These are phyloP conservation scores for Proctacanthus coquilletti DNA, from an alignment of 1,140 invertebrate genomes.

Conservation along the genomic window DNA sequence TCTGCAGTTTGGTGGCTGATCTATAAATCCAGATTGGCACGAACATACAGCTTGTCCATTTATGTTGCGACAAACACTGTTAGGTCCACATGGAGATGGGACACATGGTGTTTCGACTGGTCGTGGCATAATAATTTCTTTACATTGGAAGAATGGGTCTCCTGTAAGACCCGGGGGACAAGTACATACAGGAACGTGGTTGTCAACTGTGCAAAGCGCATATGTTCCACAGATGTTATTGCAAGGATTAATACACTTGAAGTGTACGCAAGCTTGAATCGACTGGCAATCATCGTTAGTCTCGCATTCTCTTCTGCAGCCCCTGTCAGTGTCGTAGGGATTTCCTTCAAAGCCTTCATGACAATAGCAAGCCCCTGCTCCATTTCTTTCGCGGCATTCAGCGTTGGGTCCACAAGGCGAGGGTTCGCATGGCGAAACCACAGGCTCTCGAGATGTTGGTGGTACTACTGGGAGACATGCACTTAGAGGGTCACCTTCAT, in stretches of 20 bases:
- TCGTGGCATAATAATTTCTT: conserved; percentile 36
- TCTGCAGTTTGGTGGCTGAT: conserved; percentile 60
- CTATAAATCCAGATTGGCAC: conserved; percentile 52
- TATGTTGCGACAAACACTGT: conserved; percentile 53
- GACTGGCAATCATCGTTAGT: conserved; percentile 53
- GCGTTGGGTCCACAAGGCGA: conserved; percentile 55
- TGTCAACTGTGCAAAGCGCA: conserved; percentile 55
- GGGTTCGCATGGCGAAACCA: conserved; percentile 44
- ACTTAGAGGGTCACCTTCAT: conserved; percentile 57
- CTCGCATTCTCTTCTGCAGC: conserved; percentile 64
- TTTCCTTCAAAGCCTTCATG: conserved; percentile 52
- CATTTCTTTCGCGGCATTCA: conserved; percentile 47
- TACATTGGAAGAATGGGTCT: conserved; percentile 65
- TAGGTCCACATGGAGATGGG: conserved; percentile 49
- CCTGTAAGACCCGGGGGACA: conserved; percentile 58
- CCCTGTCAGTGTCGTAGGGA: conserved; percentile 40
- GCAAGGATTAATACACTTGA: conserved; percentile 63
- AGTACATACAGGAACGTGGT: conserved; percentile 58
- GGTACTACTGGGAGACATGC: conserved; percentile 36
- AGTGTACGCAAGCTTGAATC: conserved; percentile 51
- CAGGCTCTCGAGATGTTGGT: conserved; percentile 28
- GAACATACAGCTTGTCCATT: conserved; percentile 48
- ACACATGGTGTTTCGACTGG: conserved; percentile 33
- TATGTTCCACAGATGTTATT: conserved; percentile 53
- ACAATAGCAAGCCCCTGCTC: conserved; percentile 50